A percentile compares a stretch with the other conserved stretches of the same genome.
These are phyloP conservation scores for Rugalucina vietnamica DNA, from an alignment of 2,888 invertebrate species.

Conservation along the genomic window DNA sequence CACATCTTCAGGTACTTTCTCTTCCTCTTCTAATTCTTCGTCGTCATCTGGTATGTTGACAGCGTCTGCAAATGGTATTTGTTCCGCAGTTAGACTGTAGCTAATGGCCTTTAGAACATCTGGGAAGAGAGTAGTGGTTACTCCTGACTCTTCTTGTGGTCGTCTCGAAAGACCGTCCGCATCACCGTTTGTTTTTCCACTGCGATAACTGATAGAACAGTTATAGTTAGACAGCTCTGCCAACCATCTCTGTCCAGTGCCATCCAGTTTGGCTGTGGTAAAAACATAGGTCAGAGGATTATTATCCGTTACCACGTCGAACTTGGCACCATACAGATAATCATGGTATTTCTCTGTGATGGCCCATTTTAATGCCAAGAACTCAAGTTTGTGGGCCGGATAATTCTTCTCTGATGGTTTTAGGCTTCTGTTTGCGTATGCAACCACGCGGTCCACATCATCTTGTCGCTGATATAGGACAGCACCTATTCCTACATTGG, in stretches of 20 bases:
- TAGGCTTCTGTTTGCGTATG: not conserved
- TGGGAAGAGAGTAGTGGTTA: not conserved
- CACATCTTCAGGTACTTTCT: not conserved
- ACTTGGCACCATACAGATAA: not conserved
- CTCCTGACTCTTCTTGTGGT: no score
- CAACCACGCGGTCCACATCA: not conserved
- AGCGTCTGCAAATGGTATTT: not conserved
- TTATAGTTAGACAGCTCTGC: not conserved
- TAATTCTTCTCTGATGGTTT: not conserved
- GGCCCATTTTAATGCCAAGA: not conserved
- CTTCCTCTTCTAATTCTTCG: not conserved
- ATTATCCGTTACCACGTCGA: not conserved
- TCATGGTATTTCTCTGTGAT: not conserved
- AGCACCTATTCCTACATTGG: not conserved
- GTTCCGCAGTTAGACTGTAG: not conserved
- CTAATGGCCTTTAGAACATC: not conserved
- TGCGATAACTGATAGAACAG: not conserved
- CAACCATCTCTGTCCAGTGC: not conserved
- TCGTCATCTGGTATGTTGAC: not conserved
- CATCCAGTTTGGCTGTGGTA: not conserved
- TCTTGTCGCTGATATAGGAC: not conserved
- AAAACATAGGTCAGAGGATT: not conserved
- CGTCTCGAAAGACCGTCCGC: not conserved
- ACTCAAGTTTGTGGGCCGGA: not conserved
- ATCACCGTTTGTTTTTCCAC: not conserved